A percentile compares a stretch with the other conserved stretches of the same genome.
phyloP scores from a whole-genome alignment of 2,113 vertebrate species.

The Proteles cristata region DNA sequence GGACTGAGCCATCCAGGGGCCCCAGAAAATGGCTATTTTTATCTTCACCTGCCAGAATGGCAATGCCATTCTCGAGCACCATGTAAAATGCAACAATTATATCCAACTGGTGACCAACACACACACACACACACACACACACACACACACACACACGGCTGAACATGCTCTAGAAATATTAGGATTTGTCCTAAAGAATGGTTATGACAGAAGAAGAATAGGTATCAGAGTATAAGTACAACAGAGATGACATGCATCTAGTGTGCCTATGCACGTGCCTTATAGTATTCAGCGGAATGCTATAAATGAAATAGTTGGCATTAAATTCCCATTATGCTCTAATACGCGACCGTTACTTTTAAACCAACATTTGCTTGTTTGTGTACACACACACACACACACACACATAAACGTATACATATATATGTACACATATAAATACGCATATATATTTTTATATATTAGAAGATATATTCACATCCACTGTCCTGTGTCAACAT shows the following conservation, averaged over 20 bases:
- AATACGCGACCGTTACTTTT: background rate
- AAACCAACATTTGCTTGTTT: background rate
- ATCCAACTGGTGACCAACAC: background rate
- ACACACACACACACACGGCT: background rate
- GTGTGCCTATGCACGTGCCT: background rate
- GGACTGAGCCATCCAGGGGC: no score
- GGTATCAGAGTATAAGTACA: background rate
- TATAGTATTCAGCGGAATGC: background rate
- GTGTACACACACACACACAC: background rate
- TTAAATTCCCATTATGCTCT: background rate
- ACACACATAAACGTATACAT: no score
- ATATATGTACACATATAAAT: no score
- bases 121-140: background rate
- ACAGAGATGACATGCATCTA: background rate
- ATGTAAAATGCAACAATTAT: background rate
- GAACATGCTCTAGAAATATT: background rate
- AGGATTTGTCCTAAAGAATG: background rate
- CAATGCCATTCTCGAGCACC: background rate
- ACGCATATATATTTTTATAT: no score
- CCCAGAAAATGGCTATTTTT: conserved; percentile 58
- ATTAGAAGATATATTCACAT: background rate
- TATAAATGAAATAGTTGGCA: background rate
- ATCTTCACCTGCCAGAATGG: conserved; percentile 61
- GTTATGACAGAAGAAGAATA: background rate
- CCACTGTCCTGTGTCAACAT: background rate